Evolutionary conservation across 2,797 vertebrate species (phyloP), one percentile per base, ranked within the genome.

Genomic region (Anas bahamensis): DNA sequence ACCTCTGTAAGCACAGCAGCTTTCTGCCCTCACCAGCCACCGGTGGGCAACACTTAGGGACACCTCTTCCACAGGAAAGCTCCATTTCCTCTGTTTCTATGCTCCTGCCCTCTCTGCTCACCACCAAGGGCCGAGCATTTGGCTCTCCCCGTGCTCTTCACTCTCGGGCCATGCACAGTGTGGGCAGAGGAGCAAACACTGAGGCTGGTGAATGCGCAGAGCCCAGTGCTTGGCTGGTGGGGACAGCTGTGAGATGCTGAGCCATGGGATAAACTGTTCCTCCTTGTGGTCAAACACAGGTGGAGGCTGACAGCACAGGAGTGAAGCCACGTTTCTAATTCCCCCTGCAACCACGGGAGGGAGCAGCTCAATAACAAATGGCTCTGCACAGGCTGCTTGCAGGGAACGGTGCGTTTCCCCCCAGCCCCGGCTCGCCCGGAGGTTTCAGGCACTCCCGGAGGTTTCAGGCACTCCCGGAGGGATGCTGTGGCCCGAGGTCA

Each of bases 331-430:
- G 31, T 13, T 28, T 68, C 39, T 72, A 23, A 8, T 70, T 69
- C 83, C 79, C 46, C 13, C 55, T 59, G 11, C 9, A 88, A 55
- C 95, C 95, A 96, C 92, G 11, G 92, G 96, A 83, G 92, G 94
- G 94, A 81, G 96, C 89, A 96, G 10, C 39, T 86, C 70, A 46
- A 17, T 81, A 73, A 83, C 59, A 88, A 92, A 92, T 5, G 3
- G 66, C 13, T 57, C 60, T 28, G 14, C 37, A 22, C 17, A 65
- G 37, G 6, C 19, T 1, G 4, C 46, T 8, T 13, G 50, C 19
- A 29, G 16, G 39, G 4, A 70, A 42, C 17, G 16, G 48, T n/a
- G 48, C 2, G 4, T 65, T 75, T 55, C 61, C 46, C 24, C 28
- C 37, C 26, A 12, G 11, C 21, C 55, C 63, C 16, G n/a, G 24